Conservation (phyloP, 2,888 invertebrate genomes). For the Rutpela maculata region DNA sequence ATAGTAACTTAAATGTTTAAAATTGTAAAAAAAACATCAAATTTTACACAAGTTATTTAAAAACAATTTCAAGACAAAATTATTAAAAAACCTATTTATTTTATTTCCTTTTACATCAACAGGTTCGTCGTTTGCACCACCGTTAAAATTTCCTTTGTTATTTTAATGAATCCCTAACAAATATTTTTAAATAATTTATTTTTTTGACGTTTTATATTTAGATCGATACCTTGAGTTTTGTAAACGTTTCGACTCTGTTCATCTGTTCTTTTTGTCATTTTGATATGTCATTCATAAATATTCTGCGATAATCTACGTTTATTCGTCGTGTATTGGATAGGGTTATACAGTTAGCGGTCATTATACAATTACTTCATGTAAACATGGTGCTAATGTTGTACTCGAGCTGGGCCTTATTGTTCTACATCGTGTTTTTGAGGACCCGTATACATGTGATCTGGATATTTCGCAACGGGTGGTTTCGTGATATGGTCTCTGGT, state of each 20-base stretch:
- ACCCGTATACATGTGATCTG: constrained; percentile 51
- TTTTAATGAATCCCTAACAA: not conserved
- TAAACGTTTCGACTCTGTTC: no score
- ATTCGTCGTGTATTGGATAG: constrained; percentile 1
- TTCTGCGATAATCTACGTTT: constrained; percentile 17
- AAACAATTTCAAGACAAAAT: no score
- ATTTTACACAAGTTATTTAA: no score
- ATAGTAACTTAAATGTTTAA: no score
- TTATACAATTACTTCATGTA: constrained; percentile 32
- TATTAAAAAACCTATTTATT: no score
- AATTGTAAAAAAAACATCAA: no score
- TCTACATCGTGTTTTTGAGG: constrained; percentile 49
- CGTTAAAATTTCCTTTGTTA: not conserved
- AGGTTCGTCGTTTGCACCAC: not conserved
- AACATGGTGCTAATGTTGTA: constrained; percentile 22
- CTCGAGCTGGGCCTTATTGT: constrained; percentile 43
- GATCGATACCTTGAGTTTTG: no score
- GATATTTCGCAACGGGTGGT: constrained; percentile 48
- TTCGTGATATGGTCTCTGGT: constrained; percentile 36
- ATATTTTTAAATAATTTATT: not conserved
- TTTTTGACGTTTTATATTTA: no score
- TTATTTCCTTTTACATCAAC: no score
- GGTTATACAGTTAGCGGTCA: constrained; percentile 1
- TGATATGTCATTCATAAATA: constrained; percentile 9
- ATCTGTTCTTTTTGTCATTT: not conserved